phyloP scores from a whole-genome alignment of 2,113 vertebrate species.

The Pelusios castaneus region DNA sequence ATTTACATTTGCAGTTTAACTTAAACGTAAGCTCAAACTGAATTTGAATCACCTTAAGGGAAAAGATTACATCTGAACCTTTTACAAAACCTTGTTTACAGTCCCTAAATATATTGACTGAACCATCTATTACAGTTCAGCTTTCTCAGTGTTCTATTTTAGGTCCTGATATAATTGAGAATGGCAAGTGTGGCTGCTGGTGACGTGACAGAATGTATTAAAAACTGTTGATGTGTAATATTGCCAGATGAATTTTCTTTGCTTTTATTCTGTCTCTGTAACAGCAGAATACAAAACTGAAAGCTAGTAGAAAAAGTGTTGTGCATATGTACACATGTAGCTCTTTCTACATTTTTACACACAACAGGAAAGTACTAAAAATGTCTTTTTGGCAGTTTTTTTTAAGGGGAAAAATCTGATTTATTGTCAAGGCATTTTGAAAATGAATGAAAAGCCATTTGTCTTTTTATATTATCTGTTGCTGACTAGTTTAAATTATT shows the following conservation, averaged over 20 bases:
- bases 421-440: not conserved
- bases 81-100: constrained; percentile 36
- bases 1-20: constrained; percentile 38
- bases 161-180: constrained; percentile 23
- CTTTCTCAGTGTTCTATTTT: constrained; percentile 51
- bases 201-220: constrained; percentile 25
- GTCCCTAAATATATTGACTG: not conserved
- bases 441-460: not conserved
- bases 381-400: not conserved
- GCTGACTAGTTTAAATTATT: not conserved
- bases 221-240: constrained; percentile 1
- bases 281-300: not conserved
- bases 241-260: constrained; percentile 14
- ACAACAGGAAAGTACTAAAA: not conserved
- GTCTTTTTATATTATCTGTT: not conserved
- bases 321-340: rapidly evolving
- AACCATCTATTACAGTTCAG: constrained; percentile 14
- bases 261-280: constrained; percentile 14
- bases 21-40: constrained; percentile 38
- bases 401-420: rapidly evolving
- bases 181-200: constrained; percentile 37
- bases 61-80: constrained; percentile 12
- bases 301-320: not conserved
- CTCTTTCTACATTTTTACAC: not conserved
- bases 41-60: constrained; percentile 8